Evolutionary conservation across 1,140 invertebrate genomes (phyloP).

Genomic region (Cylas formicarius): DNA sequence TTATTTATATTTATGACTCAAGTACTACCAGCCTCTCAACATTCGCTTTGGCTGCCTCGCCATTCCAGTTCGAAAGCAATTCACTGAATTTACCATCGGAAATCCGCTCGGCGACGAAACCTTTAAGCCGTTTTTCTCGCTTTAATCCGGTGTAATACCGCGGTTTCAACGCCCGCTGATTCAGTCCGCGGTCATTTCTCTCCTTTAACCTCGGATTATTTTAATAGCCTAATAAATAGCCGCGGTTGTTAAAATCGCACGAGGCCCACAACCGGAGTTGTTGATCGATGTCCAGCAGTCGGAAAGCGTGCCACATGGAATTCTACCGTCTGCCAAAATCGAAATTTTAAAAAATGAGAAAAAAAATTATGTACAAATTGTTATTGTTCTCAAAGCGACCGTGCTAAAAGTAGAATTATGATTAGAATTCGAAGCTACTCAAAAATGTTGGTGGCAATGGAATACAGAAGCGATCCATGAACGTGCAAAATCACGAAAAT

Average conservation of each 20-base stretch:
- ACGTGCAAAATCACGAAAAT: no score
- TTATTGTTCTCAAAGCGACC: no score
- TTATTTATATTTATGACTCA: not conserved
- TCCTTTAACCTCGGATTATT: slow-evolving; percentile 16
- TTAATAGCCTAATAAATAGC: slow-evolving; percentile 22
- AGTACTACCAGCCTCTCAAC: not conserved
- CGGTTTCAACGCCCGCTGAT: slow-evolving; percentile 15
- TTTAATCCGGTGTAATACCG: slow-evolving; percentile 9
- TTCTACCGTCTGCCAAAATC: no score
- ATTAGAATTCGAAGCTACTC: no score
- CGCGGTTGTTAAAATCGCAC: slow-evolving; percentile 17
- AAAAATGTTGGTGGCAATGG: no score
- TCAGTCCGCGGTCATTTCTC: slow-evolving; percentile 17
- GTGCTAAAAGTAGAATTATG: no score
- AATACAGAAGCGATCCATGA: no score
- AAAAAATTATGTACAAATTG: no score
- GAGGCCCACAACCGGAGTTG: no score
- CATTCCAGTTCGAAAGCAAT: not conserved
- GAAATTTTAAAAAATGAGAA: no score
- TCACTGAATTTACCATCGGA: not conserved
- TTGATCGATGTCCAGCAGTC: slow-evolving; percentile 12
- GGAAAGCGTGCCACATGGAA: not conserved
- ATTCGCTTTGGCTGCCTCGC: not conserved
- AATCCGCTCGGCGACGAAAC: not conserved
- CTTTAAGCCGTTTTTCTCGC: slow-evolving; percentile 4